Conservation (phyloP, 2,113 vertebrate species). For the Istiophorus platypterus region DNA sequence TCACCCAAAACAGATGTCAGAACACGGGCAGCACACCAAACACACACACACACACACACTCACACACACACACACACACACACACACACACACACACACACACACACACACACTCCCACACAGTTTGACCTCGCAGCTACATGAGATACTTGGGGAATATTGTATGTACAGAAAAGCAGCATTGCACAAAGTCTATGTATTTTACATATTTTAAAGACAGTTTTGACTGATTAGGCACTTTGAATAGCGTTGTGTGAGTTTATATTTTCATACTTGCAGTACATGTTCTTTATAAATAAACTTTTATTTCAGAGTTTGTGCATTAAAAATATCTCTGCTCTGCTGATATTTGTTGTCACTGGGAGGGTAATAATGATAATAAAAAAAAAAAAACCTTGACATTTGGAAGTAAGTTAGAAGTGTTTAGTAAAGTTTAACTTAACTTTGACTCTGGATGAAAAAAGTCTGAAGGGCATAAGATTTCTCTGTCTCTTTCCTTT, state of each 20-base stretch:
- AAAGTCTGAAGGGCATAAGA: conserved; percentile 54
- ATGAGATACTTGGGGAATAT: background rate
- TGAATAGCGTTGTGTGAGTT: background rate
- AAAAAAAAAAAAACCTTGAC: background rate
- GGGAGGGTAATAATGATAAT: background rate
- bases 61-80: conserved; percentile 16
- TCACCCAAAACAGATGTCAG: conserved; percentile 73
- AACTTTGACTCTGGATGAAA: conserved; percentile 5
- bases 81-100: conserved; percentile 24
- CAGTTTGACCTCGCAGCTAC: background rate
- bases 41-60: conserved; percentile 17
- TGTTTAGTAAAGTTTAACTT: conserved; percentile 24
- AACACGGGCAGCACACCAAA: conserved; percentile 4
- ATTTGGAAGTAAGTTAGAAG: background rate
- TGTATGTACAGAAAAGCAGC: background rate
- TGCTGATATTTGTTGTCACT: background rate
- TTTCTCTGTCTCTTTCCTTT: conserved; percentile 31
- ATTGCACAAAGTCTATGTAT: background rate
- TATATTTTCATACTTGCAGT: background rate
- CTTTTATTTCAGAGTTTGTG: background rate
- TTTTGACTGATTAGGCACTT: background rate
- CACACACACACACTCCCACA: conserved; percentile 12
- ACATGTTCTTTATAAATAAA: background rate
- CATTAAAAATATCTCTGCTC: background rate
- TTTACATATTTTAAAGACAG: background rate